Evolutionary conservation across 1,140 invertebrate species (phyloP).

Genomic region (Drosophila subobscura): DNA sequence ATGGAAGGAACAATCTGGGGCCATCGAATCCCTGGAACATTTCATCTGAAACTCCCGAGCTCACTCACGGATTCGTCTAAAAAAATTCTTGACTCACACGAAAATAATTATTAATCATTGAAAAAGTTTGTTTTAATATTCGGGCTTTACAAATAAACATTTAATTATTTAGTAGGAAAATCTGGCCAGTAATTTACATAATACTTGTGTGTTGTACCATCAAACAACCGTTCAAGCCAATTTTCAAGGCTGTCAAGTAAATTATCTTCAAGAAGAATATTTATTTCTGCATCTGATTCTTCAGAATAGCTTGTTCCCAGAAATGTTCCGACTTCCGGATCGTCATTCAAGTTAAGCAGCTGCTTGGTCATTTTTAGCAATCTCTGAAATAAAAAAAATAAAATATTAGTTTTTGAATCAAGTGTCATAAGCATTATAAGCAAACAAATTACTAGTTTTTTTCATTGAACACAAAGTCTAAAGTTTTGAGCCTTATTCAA

Average conservation of each 20-base stretch:
- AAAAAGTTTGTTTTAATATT: too few relatives aligned
- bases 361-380: slow-evolving; percentile 88
- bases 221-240: slow-evolving; percentile 98
- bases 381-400: slow-evolving; percentile 83
- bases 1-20: too few relatives aligned
- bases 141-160: background rate
- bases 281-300: slow-evolving; percentile 86
- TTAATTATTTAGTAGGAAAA: slow-evolving; percentile 85
- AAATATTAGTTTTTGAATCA: background rate
- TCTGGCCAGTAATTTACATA: slow-evolving; percentile 99
- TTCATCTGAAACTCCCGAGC: too few relatives aligned
- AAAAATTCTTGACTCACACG: too few relatives aligned
- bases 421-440: too few relatives aligned
- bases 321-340: slow-evolving; percentile 91
- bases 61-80: too few relatives aligned
- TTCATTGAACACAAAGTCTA: too few relatives aligned
- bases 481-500: too few relatives aligned
- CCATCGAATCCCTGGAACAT: too few relatives aligned
- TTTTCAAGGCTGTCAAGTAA: slow-evolving; percentile 96
- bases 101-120: too few relatives aligned
- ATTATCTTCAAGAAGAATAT: slow-evolving; percentile 87
- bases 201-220: slow-evolving; percentile 96
- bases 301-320: slow-evolving; percentile 90
- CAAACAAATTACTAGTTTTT: background rate
- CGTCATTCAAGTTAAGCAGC: slow-evolving; percentile 85